phyloP scores from a whole-genome alignment of 2,888 invertebrate species.

The Pheosia gnoma region DNA sequence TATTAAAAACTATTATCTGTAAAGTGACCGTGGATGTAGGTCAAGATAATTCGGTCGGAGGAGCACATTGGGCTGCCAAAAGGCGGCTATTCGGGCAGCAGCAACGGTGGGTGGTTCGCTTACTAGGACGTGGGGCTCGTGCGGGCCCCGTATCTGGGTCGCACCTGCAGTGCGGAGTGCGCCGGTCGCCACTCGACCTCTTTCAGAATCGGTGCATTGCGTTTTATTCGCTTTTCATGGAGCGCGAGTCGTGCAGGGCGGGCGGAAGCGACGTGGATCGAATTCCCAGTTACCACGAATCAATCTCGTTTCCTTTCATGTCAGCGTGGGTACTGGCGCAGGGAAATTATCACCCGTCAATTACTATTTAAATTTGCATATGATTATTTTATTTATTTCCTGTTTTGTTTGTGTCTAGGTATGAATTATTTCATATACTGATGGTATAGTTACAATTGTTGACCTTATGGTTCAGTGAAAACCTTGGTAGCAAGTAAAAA shows the following conservation, averaged over 20 bases:
- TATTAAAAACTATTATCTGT: conserved; percentile 23
- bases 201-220: conserved; percentile 56
- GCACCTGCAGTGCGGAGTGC: conserved; percentile 73
- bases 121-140: conserved; percentile 11
- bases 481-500: too few species aligned
- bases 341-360: not conserved
- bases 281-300: too few species aligned
- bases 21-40: conserved; percentile 39
- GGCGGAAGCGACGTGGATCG: not conserved
- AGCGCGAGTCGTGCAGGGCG: not conserved
- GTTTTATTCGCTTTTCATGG: conserved; percentile 36
- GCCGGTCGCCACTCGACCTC: conserved; percentile 54
- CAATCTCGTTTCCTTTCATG: not conserved
- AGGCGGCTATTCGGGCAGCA: conserved; percentile 7
- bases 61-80: conserved; percentile 12
- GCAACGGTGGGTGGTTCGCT: conserved; percentile 6
- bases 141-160: conserved; percentile 58
- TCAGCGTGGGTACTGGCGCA: not conserved
- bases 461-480: too few species aligned
- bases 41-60: conserved; percentile 35
- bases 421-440: too few species aligned
- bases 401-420: too few species aligned
- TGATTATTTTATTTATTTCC: too few species aligned
- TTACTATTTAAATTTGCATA: not conserved
- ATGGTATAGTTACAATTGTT: too few species aligned